These are phyloP conservation scores for Phylloscopus whistleri DNA, from an alignment of 2,113 vertebrate genomes.

Conservation along the genomic window DNA sequence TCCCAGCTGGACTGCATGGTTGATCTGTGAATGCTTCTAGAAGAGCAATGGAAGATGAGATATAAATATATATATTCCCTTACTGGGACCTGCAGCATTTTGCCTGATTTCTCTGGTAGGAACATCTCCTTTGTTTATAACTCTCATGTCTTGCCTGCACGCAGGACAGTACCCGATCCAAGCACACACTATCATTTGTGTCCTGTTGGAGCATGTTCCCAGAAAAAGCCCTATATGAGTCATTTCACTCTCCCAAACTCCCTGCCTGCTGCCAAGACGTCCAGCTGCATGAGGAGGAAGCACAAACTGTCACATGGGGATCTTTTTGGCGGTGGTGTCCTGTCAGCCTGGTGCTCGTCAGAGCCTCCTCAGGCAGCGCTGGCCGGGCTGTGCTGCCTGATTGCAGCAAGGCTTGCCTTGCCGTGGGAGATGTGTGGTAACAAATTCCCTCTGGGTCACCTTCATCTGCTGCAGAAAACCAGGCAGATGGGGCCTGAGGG, in stretches of 20 bases:
- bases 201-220: constrained; percentile 3
- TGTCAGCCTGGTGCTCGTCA: not conserved
- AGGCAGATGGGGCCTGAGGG: constrained; percentile 35
- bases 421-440: not conserved
- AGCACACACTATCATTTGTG: not conserved
- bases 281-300: constrained; percentile 16
- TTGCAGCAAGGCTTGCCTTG: not conserved
- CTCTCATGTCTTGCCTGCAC: not conserved
- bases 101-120: not conserved
- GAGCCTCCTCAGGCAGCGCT: not conserved
- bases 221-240: not conserved
- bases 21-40: not conserved
- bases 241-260: not conserved
- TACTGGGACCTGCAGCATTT: not conserved
- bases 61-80: not conserved
- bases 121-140: not conserved
- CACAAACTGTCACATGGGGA: not conserved
- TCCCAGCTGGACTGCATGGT: not conserved
- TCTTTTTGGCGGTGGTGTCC: not conserved
- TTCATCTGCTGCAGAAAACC: constrained; percentile 24
- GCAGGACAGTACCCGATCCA: not conserved
- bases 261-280: not conserved
- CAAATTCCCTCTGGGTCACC: constrained; percentile 38
- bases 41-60: not conserved
- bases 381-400: not conserved